phyloP scores from a whole-genome alignment of 2,797 vertebrate species.

The Microcaecilia unicolor region DNA sequence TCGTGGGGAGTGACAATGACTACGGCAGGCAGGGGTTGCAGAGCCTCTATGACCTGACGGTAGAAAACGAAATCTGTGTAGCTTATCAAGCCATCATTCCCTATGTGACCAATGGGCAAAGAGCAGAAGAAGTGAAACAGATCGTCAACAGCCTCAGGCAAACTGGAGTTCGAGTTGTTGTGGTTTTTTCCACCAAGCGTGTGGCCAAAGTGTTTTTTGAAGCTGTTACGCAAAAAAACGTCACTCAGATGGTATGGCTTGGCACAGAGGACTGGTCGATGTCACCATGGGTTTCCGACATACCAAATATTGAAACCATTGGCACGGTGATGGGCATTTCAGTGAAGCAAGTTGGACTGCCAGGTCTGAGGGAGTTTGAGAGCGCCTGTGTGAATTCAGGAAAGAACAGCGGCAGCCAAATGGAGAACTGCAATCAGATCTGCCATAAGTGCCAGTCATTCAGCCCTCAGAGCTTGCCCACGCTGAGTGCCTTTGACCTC shows the following conservation, averaged over 20 bases:
- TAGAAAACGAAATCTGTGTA: constrained; percentile 40
- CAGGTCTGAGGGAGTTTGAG: constrained; percentile 53
- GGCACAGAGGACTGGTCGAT: constrained; percentile 63
- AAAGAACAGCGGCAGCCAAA: accelerated
- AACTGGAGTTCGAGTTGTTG: constrained; percentile 32
- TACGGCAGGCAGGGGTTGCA: constrained; percentile 43
- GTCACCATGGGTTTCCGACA: constrained; percentile 21
- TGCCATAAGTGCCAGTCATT: constrained; percentile 39
- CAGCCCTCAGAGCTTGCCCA: background rate
- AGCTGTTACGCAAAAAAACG: constrained; percentile 46
- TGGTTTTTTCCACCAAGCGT: constrained; percentile 44
- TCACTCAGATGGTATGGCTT: constrained; percentile 70
- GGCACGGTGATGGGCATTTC: constrained; percentile 64
- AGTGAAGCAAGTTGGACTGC: constrained; percentile 24
- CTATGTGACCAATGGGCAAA: accelerated
- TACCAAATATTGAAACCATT: constrained; percentile 45
- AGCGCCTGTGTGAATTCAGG: constrained; percentile 1
- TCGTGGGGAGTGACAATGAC: constrained; percentile 46
- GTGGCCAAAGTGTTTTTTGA: constrained; percentile 36
- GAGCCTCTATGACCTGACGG: constrained; percentile 38
- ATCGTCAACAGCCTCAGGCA: constrained; percentile 34
- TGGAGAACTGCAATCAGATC: constrained; percentile 42
- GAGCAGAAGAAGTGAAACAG: constrained; percentile 3
- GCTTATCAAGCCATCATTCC: constrained; percentile 50
- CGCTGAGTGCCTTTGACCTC: constrained; percentile 15